These are phyloP conservation scores for Cantharis rustica DNA, from an alignment of 2,888 invertebrate species.

Conservation along the genomic window DNA sequence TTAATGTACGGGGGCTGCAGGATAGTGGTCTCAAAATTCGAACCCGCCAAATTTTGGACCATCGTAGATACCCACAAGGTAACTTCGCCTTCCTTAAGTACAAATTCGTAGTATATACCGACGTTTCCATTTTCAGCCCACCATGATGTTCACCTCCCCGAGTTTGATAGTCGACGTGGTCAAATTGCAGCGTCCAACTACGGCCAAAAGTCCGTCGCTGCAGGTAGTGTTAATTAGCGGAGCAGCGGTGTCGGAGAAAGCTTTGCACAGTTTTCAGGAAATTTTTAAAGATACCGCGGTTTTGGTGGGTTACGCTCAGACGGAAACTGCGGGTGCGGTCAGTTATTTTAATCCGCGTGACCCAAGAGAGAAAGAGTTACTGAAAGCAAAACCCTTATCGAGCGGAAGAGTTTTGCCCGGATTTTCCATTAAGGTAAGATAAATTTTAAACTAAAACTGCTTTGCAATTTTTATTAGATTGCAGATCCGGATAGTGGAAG, in stretches of 20 bases:
- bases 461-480: conserved; percentile 49
- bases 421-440: neutral
- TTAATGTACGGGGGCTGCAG: neutral
- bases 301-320: neutral
- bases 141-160: neutral
- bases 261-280: neutral
- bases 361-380: neutral
- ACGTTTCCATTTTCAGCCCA: neutral
- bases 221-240: neutral
- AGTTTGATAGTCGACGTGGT: neutral
- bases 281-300: neutral
- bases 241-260: neutral
- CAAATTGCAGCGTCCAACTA: neutral
- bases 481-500: conserved; percentile 56
- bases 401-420: conserved; percentile 29
- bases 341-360: neutral
- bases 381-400: neutral
- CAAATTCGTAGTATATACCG: neutral
- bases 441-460: neutral
- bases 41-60: neutral
- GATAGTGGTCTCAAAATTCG: neutral
- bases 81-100: neutral
- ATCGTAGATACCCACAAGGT: neutral
- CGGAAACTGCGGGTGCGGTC: neutral
- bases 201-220: neutral